A percentile compares a stretch with the other conserved stretches of the same genome.
phyloP scores from a whole-genome alignment of 2,888 invertebrate species.

The Dasysyrphus tricinctus region DNA sequence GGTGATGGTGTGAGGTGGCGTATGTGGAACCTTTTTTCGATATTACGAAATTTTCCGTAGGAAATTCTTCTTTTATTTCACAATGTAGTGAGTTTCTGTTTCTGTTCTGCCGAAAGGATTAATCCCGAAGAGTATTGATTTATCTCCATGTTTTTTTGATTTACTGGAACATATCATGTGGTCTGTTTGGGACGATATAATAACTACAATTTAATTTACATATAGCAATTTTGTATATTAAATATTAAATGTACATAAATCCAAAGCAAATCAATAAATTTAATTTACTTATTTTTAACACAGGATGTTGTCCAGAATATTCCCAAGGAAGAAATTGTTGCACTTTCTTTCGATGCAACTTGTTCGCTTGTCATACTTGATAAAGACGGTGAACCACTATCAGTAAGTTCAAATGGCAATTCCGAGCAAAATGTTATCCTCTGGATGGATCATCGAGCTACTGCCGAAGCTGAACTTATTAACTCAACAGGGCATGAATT shows the following conservation, averaged over 20 bases:
- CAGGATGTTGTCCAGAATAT: conserved; percentile 86
- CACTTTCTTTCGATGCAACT: conserved; percentile 97
- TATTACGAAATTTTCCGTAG: too few species aligned
- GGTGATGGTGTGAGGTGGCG: too few species aligned
- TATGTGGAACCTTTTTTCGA: too few species aligned
- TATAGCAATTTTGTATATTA: not conserved
- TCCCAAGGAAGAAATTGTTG: conserved; percentile 87
- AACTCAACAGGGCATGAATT: conserved; percentile 90
- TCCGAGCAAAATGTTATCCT: conserved; percentile 92
- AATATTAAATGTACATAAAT: not conserved
- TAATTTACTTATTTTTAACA: not conserved
- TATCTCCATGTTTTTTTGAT: too few species aligned
- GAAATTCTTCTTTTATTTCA: too few species aligned
- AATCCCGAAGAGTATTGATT: too few species aligned
- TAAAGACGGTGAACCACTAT: conserved; percentile 87
- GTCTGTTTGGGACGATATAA: too few species aligned
- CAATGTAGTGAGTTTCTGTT: too few species aligned
- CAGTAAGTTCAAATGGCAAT: conserved; percentile 88
- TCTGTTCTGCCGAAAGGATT: too few species aligned
- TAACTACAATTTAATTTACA: not conserved
- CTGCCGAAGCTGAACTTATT: conserved; percentile 90
- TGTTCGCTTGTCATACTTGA: conserved; percentile 95
- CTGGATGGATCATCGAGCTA: conserved; percentile 97
- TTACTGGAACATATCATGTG: too few species aligned
- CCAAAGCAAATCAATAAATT: not conserved